Evolutionary conservation across 2,113 vertebrate species (phyloP).

Genomic region (Emydura subglobosa): DNA sequence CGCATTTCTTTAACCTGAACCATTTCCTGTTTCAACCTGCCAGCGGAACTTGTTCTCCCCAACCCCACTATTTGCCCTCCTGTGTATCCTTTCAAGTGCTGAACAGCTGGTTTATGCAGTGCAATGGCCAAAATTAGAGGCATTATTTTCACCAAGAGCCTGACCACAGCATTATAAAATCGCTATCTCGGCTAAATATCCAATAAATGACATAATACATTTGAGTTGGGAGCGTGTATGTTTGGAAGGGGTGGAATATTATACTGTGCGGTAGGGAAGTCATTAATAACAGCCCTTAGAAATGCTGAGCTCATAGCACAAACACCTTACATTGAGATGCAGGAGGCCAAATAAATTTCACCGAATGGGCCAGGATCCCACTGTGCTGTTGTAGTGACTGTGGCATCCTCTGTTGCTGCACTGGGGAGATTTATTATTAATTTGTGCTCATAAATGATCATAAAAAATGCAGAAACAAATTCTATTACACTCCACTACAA

Average conservation of each 20-base stretch:
- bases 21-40: neutral
- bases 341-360: neutral
- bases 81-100: neutral
- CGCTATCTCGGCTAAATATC: neutral
- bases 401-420: neutral
- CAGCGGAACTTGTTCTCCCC: neutral
- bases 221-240: neutral
- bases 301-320: neutral
- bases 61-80: fast-evolving
- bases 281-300: neutral
- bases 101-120: neutral
- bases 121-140: fast-evolving
- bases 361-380: neutral
- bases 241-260: neutral
- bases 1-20: neutral
- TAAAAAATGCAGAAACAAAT: slow-evolving; percentile 11
- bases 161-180: neutral
- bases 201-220: neutral
- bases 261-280: fast-evolving
- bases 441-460: neutral
- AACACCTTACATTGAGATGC: neutral
- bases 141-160: neutral
- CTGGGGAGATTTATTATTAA: slow-evolving; percentile 4
- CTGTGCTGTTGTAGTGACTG: neutral
- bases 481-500: slow-evolving; percentile 25